Percentiles rank a stretch among this genome's conserved stretches.
Conservation (phyloP, 2,888 invertebrate genomes). For the Marronus borbonicus region DNA sequence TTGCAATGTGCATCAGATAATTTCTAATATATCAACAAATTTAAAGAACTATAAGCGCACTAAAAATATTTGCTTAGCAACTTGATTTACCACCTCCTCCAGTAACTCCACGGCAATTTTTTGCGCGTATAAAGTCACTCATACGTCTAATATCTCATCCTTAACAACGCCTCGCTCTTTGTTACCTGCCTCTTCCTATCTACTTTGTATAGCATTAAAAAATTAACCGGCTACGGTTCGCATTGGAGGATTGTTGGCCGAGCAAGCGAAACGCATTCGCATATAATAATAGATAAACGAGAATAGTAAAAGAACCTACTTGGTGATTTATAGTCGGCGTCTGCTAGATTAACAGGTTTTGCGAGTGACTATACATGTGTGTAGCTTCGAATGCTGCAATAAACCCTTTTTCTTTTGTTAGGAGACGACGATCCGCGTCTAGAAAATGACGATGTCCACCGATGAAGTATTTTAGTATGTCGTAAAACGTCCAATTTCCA, state of each 20-base stretch:
- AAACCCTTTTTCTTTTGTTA: conserved; percentile 2
- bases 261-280: conserved; percentile 7
- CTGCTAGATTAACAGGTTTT: conserved; percentile 23
- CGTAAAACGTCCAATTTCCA: background rate
- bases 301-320: conserved; percentile 28
- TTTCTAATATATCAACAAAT: too few species aligned
- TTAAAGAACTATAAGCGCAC: too few species aligned
- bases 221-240: too few species aligned
- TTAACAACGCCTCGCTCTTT: too few species aligned
- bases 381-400: background rate
- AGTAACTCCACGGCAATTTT: too few species aligned
- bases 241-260: background rate
- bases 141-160: too few species aligned
- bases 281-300: conserved; percentile 21
- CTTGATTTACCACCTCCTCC: too few species aligned
- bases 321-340: conserved; percentile 20
- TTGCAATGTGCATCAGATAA: too few species aligned
- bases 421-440: background rate
- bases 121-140: too few species aligned
- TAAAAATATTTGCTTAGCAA: too few species aligned
- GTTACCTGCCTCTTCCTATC: too few species aligned
- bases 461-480: background rate
- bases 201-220: too few species aligned
- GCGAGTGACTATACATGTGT: background rate
- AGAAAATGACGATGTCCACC: background rate